Evolutionary conservation across 2,797 vertebrate species (phyloP).

Genomic region (Gymnothorax reevesii): DNA sequence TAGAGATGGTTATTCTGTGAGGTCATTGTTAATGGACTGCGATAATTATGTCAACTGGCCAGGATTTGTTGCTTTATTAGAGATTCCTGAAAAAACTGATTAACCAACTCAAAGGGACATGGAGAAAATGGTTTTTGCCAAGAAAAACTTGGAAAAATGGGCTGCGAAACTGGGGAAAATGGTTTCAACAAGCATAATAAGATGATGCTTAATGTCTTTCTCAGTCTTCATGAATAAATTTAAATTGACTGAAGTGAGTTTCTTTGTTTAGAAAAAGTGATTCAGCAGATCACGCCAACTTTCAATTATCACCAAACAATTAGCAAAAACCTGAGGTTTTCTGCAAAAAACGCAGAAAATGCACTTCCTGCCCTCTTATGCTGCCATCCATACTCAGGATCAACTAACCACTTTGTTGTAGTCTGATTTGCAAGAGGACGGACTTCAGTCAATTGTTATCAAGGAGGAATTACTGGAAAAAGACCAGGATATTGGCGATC

Average conservation of each 20-base stretch:
- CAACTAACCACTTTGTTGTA: slow-evolving; percentile 9
- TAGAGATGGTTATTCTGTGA: neutral
- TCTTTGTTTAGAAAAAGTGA: no score
- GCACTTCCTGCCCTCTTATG: no score
- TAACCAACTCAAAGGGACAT: neutral
- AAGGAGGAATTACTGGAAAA: slow-evolving; percentile 58
- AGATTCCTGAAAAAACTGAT: neutral
- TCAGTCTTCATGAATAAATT: no score
- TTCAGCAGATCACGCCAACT: no score
- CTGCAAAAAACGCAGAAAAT: no score
- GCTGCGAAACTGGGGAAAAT: neutral
- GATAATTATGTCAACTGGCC: neutral
- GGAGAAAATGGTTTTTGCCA: no score
- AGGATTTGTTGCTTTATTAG: neutral
- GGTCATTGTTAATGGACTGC: neutral
- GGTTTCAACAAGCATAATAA: no score
- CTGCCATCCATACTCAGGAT: neutral
- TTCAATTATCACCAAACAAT: no score
- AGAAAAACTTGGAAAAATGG: no score
- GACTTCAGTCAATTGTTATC: slow-evolving; percentile 48
- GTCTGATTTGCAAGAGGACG: slow-evolving; percentile 56
- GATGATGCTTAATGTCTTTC: no score
- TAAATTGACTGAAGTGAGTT: no score
- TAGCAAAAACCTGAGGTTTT: no score
- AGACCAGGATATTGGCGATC: slow-evolving; percentile 30